Evolutionary conservation across 2,797 vertebrate genomes (phyloP).

Genomic region (Lutjanus argentimaculatus): DNA sequence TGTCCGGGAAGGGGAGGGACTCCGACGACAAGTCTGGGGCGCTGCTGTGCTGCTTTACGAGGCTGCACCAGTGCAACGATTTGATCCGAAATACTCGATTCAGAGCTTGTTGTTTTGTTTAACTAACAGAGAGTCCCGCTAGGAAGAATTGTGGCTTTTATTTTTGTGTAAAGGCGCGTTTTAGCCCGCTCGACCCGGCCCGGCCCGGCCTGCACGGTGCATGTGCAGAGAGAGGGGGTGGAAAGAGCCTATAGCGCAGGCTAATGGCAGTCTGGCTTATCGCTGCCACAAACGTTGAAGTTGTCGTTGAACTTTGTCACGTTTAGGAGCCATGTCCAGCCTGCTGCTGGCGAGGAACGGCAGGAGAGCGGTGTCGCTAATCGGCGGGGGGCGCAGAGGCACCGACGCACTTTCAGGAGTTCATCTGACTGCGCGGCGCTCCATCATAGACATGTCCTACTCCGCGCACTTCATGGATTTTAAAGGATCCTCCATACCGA

Average conservation of each 20-base stretch:
- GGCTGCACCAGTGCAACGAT: conserved; percentile 59
- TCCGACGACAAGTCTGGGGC: conserved; percentile 74
- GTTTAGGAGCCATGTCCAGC: conserved; percentile 72
- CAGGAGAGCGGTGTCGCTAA: conserved; percentile 41
- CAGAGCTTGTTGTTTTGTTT: background rate
- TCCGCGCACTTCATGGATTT: conserved; percentile 96
- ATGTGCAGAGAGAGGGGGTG: background rate
- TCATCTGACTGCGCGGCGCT: conserved; percentile 74
- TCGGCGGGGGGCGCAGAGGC: conserved; percentile 58
- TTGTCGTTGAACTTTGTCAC: conserved; percentile 82
- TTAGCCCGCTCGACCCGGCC: conserved; percentile 7
- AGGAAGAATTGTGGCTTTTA: background rate
- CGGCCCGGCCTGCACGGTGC: conserved; percentile 38
- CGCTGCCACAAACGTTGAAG: conserved; percentile 39
- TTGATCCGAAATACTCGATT: conserved; percentile 39
- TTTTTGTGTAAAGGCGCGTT: conserved; percentile 17
- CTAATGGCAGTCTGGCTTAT: conserved; percentile 61
- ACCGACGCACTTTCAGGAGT: conserved; percentile 72
- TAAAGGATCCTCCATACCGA: conserved; percentile 91
- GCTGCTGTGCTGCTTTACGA: conserved; percentile 61
- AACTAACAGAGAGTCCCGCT: background rate
- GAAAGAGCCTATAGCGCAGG: conserved; percentile 59
- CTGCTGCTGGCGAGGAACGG: conserved; percentile 38
- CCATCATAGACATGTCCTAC: conserved; percentile 93
- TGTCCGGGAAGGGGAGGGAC: conserved; percentile 97